Evolutionary conservation across 1,140 invertebrate species (phyloP).

Genomic region (Himalopsyche phryganea): DNA sequence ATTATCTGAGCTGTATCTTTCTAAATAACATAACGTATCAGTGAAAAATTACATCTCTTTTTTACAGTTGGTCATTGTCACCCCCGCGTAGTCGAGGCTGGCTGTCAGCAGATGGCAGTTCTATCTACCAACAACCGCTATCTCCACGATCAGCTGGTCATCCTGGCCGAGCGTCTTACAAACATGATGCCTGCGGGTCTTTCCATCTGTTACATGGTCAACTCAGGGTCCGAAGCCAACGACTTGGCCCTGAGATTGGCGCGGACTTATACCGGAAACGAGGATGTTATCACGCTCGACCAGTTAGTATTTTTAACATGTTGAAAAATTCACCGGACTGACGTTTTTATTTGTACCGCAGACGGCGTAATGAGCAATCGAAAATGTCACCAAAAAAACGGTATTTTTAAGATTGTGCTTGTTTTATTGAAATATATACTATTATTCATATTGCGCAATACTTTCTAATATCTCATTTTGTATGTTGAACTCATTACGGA

Average conservation of each 20-base stretch:
- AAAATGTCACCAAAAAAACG: not conserved
- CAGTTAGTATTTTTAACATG: conserved; percentile 76
- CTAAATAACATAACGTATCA: too few species aligned
- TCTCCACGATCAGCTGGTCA: conserved; percentile 90
- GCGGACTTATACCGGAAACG: conserved; percentile 79
- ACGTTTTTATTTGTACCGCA: not conserved
- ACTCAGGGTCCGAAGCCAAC: conserved; percentile 99
- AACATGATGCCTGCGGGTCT: conserved; percentile 74
- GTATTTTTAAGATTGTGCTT: too few species aligned
- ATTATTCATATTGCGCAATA: too few species aligned
- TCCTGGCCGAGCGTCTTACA: conserved; percentile 83
- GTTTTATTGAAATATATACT: too few species aligned
- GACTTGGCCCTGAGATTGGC: conserved; percentile 92
- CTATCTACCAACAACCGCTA: conserved; percentile 94
- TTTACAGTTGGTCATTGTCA: conserved; percentile 95
- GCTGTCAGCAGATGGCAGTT: conserved; percentile 80
- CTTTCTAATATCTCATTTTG: too few species aligned
- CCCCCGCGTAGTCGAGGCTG: conserved; percentile 86
- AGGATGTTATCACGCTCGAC: conserved; percentile 90
- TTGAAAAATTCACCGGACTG: not conserved
- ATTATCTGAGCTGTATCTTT: too few species aligned
- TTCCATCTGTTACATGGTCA: conserved; percentile 96
- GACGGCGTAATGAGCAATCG: not conserved
- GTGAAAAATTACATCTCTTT: too few species aligned
- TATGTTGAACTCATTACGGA: too few species aligned